Conservation (phyloP, 2,113 vertebrate genomes). For the Petrocephalus zakoni region DNA sequence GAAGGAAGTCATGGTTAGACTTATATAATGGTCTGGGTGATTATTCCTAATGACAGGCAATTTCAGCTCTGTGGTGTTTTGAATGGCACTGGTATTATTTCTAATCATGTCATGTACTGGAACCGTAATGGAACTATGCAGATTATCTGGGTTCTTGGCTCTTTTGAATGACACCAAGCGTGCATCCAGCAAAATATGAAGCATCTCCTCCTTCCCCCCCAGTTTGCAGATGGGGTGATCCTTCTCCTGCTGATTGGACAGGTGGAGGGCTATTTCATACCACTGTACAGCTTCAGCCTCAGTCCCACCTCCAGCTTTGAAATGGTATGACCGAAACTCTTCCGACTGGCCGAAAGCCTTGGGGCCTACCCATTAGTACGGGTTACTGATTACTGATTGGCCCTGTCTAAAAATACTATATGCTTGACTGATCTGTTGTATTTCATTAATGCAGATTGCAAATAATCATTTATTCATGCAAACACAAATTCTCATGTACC, state of each 20-base stretch:
- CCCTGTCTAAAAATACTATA: neutral
- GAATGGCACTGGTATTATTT: neutral
- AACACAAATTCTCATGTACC: neutral
- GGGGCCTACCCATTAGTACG: neutral
- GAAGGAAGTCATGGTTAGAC: neutral
- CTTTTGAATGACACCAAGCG: neutral
- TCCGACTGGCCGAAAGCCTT: neutral
- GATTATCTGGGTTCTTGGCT: neutral
- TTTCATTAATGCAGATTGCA: neutral
- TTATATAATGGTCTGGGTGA: neutral
- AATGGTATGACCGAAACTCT: slow-evolving; percentile 65
- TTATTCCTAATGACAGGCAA: neutral
- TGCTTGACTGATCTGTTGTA: neutral
- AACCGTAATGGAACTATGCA: neutral
- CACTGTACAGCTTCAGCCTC: slow-evolving; percentile 73
- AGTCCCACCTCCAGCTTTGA: slow-evolving; percentile 65
- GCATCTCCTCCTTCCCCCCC: neutral
- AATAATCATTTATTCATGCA: neutral
- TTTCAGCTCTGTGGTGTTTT: neutral
- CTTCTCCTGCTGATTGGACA: slow-evolving; percentile 86
- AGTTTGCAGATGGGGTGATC: slow-evolving; percentile 92
- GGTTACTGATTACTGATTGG: neutral
- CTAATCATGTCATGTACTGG: neutral
- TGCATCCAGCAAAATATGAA: neutral
- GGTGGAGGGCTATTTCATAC: slow-evolving; percentile 81